Evolutionary conservation across 2,888 invertebrate species (phyloP).

Genomic region (Brachyptera putata): DNA sequence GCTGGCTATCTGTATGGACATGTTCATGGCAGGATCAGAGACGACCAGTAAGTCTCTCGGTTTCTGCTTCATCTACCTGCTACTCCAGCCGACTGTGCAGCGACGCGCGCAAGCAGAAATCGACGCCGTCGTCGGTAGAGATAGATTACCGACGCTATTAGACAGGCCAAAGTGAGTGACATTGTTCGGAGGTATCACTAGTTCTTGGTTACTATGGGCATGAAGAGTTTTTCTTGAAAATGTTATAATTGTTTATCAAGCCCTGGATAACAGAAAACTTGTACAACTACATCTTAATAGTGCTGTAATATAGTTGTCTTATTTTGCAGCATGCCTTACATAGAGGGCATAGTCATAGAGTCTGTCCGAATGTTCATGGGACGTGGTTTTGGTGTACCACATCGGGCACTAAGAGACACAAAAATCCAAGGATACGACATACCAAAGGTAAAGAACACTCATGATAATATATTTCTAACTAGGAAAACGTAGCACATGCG

Average conservation of each 20-base stretch:
- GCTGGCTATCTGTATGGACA: slow-evolving; percentile 74
- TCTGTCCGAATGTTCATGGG: slow-evolving; percentile 76
- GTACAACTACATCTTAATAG: no score
- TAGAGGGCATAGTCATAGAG: slow-evolving; percentile 73
- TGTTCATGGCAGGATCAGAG: slow-evolving; percentile 85
- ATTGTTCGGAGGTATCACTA: no score
- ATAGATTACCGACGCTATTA: slow-evolving; percentile 61
- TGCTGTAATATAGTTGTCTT: no score
- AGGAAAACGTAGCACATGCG: no score
- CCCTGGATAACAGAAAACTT: no score
- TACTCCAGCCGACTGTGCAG: slow-evolving; percentile 67
- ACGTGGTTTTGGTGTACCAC: slow-evolving; percentile 72
- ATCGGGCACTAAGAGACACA: slow-evolving; percentile 70
- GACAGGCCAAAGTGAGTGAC: slow-evolving; percentile 67
- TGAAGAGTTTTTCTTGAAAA: no score
- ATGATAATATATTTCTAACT: no score
- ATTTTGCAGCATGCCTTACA: slow-evolving; percentile 67
- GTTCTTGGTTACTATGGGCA: no score
- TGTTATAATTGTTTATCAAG: no score
- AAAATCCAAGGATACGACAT: slow-evolving; percentile 65
- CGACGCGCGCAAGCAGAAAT: slow-evolving; percentile 73
- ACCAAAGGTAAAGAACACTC: slow-evolving; percentile 65
- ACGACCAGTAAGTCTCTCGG: slow-evolving; percentile 76
- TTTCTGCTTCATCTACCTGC: slow-evolving; percentile 70
- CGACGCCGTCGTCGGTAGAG: slow-evolving; percentile 65